Evolutionary conservation across 1,140 invertebrate genomes (phyloP).

Genomic region (Drosophila mauritiana): DNA sequence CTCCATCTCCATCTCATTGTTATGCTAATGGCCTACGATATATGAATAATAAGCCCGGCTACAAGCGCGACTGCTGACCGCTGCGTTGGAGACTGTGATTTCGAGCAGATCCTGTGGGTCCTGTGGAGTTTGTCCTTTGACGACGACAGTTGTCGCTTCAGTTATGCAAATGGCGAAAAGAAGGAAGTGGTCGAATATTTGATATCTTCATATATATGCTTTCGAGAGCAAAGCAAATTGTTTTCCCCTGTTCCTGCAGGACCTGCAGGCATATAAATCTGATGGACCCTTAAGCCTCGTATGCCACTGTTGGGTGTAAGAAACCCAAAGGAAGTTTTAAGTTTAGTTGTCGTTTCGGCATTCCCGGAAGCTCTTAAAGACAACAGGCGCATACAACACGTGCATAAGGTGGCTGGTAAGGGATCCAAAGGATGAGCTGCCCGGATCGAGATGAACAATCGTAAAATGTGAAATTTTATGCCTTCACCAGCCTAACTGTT

Average conservation of each 20-base stretch:
- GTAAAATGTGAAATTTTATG: constrained; percentile 52
- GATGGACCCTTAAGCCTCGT: constrained; percentile 8
- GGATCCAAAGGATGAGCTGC: constrained; percentile 15
- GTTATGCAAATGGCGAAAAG: constrained; percentile 58
- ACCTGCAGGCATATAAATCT: constrained; percentile 21
- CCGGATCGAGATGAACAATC: constrained; percentile 27
- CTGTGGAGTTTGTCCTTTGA: constrained; percentile 17
- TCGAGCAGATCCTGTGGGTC: constrained; percentile 16
- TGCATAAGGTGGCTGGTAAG: constrained; percentile 23
- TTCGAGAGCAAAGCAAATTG: constrained; percentile 38
- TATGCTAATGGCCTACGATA: constrained; percentile 81
- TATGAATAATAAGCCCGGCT: constrained; percentile 74
- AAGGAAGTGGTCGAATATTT: constrained; percentile 38
- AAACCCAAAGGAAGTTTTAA: constrained; percentile 59
- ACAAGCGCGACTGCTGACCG: constrained; percentile 30
- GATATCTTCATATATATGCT: constrained; percentile 39
- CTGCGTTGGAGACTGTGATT: constrained; percentile 19
- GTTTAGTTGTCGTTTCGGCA: constrained; percentile 48
- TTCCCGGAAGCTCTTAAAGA: constrained; percentile 61
- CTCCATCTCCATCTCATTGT: constrained; percentile 67
- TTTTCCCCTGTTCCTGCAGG: constrained; percentile 29
- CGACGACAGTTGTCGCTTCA: constrained; percentile 47
- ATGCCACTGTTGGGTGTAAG: constrained; percentile 11
- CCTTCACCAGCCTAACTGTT: constrained; percentile 36
- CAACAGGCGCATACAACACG: constrained; percentile 34